Evolutionary conservation across 2,888 invertebrate genomes (phyloP).

Genomic region (Synergus laeviventris): DNA sequence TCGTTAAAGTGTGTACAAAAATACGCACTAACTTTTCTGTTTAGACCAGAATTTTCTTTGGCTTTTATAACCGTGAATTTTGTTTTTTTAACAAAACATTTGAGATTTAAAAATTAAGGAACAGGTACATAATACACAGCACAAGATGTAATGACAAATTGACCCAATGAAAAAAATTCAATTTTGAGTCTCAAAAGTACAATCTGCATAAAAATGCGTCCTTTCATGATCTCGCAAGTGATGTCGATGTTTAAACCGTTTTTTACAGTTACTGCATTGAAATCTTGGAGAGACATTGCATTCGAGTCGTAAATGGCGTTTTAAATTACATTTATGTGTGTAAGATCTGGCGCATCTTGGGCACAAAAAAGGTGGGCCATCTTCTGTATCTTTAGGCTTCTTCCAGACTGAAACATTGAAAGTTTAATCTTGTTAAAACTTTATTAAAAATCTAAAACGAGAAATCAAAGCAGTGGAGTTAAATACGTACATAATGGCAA

Average conservation of each 20-base stretch:
- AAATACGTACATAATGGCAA: conserved; percentile 1
- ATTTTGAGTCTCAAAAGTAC: not conserved
- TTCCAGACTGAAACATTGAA: conserved; percentile 31
- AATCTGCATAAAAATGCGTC: conserved; percentile 11
- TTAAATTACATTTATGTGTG: conserved; percentile 51
- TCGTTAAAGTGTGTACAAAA: conserved; percentile 18
- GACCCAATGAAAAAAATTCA: not conserved
- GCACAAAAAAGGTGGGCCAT: conserved; percentile 42
- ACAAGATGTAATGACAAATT: not conserved
- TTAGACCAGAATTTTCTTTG: not conserved
- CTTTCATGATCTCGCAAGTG: conserved; percentile 60
- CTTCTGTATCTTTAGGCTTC: conserved; percentile 5
- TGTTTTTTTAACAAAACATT: not conserved
- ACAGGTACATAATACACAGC: conserved; percentile 28
- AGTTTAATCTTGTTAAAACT: not conserved
- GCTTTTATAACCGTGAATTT: not conserved
- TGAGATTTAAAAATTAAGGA: not conserved
- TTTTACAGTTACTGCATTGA: conserved; percentile 69
- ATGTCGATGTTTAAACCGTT: conserved; percentile 74
- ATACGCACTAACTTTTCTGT: not conserved
- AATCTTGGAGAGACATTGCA: conserved; percentile 72
- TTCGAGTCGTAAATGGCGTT: conserved; percentile 50
- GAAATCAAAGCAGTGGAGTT: not conserved
- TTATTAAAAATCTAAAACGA: not conserved
- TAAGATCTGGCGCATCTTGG: conserved; percentile 51